Conservation (phyloP, 2,888 invertebrate species). For the Dynastes grantii region DNA sequence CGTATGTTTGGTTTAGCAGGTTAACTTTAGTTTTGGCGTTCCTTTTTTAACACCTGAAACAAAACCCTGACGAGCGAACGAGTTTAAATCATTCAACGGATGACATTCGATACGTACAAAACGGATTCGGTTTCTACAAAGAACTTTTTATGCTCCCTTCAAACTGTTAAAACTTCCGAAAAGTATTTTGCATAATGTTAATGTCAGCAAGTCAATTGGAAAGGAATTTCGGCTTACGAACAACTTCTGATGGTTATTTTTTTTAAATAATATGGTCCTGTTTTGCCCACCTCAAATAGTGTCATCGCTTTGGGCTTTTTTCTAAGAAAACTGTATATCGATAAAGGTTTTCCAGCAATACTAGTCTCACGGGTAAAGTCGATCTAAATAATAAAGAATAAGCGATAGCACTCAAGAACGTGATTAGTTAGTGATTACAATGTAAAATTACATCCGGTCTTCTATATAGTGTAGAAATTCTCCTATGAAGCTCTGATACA, state of each 20-base stretch:
- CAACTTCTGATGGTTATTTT: constrained; percentile 11
- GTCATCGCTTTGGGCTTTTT: not conserved
- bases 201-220: constrained; percentile 51
- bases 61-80: constrained; percentile 37
- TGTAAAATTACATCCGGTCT: constrained; percentile 59
- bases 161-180: constrained; percentile 52
- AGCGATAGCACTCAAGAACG: constrained; percentile 56
- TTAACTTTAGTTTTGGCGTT: constrained; percentile 3
- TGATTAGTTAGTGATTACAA: constrained; percentile 63
- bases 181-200: constrained; percentile 52
- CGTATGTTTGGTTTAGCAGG: constrained; percentile 9
- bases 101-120: constrained; percentile 56
- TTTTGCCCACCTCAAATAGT: not conserved
- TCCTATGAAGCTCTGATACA: constrained; percentile 5
- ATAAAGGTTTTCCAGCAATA: not conserved
- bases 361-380: constrained; percentile 32
- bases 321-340: not conserved
- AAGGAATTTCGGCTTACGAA: constrained; percentile 40
- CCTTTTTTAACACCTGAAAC: constrained; percentile 35
- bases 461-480: constrained; percentile 11
- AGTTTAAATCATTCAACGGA: constrained; percentile 55
- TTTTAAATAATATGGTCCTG: not conserved
- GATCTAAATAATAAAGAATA: constrained; percentile 54
- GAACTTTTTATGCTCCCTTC: constrained; percentile 43
- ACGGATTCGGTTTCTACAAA: constrained; percentile 55